Percentiles rank a stretch among this genome's conserved stretches.
These are phyloP conservation scores for Drosophila atroscutellata DNA, from an alignment of 2,888 invertebrate genomes.

Conservation along the genomic window DNA sequence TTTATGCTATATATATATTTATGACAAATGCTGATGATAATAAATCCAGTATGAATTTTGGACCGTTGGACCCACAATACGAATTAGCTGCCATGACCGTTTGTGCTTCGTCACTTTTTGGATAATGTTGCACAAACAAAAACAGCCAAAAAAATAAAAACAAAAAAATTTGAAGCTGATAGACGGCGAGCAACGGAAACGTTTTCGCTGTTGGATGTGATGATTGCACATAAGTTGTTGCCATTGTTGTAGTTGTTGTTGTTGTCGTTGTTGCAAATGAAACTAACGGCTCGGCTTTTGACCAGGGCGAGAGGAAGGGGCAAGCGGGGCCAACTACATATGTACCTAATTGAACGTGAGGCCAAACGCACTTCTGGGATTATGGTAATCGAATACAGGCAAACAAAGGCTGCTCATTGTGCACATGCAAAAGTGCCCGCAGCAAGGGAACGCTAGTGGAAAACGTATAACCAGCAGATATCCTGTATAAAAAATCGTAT, in stretches of 20 bases:
- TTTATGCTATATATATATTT: conserved; percentile 4
- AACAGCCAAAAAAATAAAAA: conserved; percentile 4
- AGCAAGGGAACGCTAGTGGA: too few relatives aligned
- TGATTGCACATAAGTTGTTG: conserved; percentile 11
- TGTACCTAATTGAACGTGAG: conserved; percentile 63
- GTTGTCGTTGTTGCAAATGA: conserved; percentile 17
- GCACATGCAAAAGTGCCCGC: neutral
- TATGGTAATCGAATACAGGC: conserved; percentile 13
- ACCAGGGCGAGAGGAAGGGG: neutral
- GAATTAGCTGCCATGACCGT: conserved; percentile 12
- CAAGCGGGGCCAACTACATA: conserved; percentile 8
- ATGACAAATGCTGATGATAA: conserved; percentile 7
- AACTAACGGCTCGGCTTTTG: conserved; percentile 17
- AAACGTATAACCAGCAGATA: neutral
- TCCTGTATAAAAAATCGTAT: neutral
- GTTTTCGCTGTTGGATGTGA: neutral
- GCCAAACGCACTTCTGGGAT: conserved; percentile 40
- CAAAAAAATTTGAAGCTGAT: conserved; percentile 20
- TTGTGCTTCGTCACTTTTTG: conserved; percentile 35
- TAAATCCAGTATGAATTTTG: conserved; percentile 22
- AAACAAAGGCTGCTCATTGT: conserved; percentile 51
- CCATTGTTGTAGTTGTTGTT: neutral
- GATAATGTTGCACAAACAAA: conserved; percentile 31
- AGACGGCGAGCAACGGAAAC: conserved; percentile 7
- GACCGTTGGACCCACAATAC: conserved; percentile 5